Conservation (phyloP, 2,797 vertebrate genomes). For the Catamblyrhynchus diadema region DNA sequence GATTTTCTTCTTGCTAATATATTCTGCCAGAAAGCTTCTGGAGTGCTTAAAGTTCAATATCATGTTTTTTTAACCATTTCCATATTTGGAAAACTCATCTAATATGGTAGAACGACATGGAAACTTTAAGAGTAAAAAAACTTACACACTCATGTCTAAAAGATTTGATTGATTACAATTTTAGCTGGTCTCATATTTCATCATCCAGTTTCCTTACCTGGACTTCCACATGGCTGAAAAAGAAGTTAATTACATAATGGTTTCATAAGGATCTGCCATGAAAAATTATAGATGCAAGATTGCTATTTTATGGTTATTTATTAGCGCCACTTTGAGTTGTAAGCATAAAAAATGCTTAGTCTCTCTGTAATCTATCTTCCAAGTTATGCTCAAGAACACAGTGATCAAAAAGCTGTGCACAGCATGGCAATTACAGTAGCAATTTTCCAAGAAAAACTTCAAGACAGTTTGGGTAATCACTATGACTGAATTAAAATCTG, state of each 20-base stretch:
- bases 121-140: not conserved
- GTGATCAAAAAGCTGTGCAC: not conserved
- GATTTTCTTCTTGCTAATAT: not conserved
- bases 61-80: not conserved
- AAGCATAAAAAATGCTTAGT: slow-evolving; percentile 25
- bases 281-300: slow-evolving; percentile 4
- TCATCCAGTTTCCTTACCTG: not conserved
- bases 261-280: slow-evolving; percentile 1
- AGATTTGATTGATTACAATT: not conserved
- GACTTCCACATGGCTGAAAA: not conserved
- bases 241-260: slow-evolving; percentile 23
- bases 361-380: slow-evolving; percentile 21
- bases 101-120: not conserved
- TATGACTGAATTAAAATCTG: not conserved
- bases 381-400: not conserved
- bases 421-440: not conserved
- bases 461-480: not conserved
- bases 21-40: not conserved
- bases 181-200: not conserved
- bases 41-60: not conserved
- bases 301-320: slow-evolving; percentile 31
- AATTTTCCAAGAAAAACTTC: not conserved
- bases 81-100: not conserved
- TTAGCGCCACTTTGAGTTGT: not conserved
- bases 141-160: not conserved